phyloP scores from a whole-genome alignment of 2,888 invertebrate genomes.

The Noctuana brunneofusca region DNA sequence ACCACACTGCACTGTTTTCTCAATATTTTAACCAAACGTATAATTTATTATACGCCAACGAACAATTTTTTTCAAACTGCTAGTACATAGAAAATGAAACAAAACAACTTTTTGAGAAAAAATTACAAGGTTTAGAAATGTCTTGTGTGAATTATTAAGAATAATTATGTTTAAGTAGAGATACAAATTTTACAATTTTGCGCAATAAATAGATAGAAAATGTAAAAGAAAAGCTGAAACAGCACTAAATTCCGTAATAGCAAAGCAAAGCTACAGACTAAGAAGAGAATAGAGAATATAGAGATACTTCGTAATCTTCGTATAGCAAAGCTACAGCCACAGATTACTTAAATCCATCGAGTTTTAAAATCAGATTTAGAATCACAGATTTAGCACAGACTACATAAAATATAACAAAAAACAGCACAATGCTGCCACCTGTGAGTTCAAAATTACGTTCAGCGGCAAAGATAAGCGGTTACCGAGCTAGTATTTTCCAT shows the following conservation, averaged over 20 bases:
- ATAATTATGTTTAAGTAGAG: background rate
- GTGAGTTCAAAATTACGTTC: too few relatives aligned
- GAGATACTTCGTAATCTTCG: too few relatives aligned
- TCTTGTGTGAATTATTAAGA: background rate
- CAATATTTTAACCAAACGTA: background rate
- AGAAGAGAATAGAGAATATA: too few relatives aligned
- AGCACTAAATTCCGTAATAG: slow-evolving; percentile 23
- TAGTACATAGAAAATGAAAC: slow-evolving; percentile 9
- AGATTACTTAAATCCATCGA: too few relatives aligned
- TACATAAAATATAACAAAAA: too few relatives aligned
- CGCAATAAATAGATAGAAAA: slow-evolving; percentile 27
- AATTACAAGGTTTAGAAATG: background rate
- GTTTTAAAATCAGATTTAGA: too few relatives aligned
- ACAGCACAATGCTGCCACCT: too few relatives aligned
- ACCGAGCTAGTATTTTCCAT: too few relatives aligned
- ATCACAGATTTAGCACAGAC: too few relatives aligned
- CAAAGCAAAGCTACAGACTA: slow-evolving; percentile 19
- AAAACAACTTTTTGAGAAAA: slow-evolving; percentile 25
- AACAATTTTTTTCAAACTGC: slow-evolving; percentile 35
- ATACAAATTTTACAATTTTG: slow-evolving; percentile 11
- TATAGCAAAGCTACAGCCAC: too few relatives aligned
- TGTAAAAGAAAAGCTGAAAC: slow-evolving; percentile 26
- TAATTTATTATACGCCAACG: slow-evolving; percentile 32
- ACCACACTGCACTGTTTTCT: background rate
- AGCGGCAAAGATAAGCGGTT: too few relatives aligned